These are phyloP conservation scores for Malurus cyaneus DNA, from an alignment of 2,113 vertebrate species.

Conservation along the genomic window DNA sequence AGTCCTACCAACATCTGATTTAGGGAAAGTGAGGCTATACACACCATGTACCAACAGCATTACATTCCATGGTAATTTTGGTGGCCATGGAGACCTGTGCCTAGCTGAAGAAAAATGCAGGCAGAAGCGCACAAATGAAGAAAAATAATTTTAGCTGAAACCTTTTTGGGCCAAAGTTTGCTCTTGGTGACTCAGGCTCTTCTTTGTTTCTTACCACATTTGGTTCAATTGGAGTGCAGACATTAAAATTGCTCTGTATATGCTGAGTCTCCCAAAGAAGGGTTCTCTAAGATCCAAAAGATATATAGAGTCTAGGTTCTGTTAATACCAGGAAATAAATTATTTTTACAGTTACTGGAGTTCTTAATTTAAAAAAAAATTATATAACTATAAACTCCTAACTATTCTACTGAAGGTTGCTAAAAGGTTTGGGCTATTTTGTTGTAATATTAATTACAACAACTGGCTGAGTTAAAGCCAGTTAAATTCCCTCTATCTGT, in stretches of 20 bases:
- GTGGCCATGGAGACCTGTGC: not conserved
- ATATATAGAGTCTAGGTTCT: not conserved
- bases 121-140: not conserved
- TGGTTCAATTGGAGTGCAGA: not conserved
- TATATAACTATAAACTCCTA: not conserved
- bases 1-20: not conserved
- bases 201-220: not conserved
- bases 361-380: not conserved
- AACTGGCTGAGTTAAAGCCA: not conserved
- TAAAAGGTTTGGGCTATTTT: not conserved
- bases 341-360: not conserved
- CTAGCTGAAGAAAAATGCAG: not conserved
- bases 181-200: not conserved
- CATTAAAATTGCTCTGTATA: not conserved
- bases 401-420: not conserved
- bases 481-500: accelerated
- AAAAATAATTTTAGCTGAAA: not conserved
- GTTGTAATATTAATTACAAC: not conserved
- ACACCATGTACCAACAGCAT: not conserved
- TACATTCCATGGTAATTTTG: not conserved
- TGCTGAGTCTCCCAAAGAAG: not conserved
- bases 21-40: not conserved
- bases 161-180: not conserved
- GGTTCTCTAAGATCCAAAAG: not conserved
- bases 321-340: not conserved